Evolutionary conservation across 2,888 invertebrate species (phyloP).

Genomic region (Dinocampus coccinellae): DNA sequence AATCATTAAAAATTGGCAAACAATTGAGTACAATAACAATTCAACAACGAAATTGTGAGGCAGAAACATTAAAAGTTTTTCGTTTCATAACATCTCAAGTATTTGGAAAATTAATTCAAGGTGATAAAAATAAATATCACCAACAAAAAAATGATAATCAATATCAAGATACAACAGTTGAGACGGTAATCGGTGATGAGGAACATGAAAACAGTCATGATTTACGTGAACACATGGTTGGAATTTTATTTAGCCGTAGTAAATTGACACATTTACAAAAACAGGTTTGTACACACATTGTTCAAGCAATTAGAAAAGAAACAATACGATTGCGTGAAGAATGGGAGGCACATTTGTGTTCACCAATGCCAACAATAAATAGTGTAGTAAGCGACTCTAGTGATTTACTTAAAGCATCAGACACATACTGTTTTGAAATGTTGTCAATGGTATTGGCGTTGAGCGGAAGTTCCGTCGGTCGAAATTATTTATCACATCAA

Average conservation of each 20-base stretch:
- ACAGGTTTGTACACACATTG: conserved; percentile 88
- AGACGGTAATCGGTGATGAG: conserved; percentile 63
- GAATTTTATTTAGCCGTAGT: conserved; percentile 93
- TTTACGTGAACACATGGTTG: conserved; percentile 95
- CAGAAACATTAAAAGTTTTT: conserved; percentile 93
- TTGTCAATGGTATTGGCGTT: conserved; percentile 93
- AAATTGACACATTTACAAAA: conserved; percentile 94
- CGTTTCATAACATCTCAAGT: conserved; percentile 92
- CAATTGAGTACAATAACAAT: conserved; percentile 74
- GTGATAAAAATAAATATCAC: conserved; percentile 67
- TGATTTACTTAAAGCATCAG: conserved; percentile 73
- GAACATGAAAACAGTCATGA: conserved; percentile 74
- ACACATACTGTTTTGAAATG: conserved; percentile 99
- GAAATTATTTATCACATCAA: conserved; percentile 91
- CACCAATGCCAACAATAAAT: conserved; percentile 65
- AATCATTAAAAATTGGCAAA: conserved; percentile 71
- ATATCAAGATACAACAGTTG: conserved; percentile 63
- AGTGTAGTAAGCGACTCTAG: conserved; percentile 68
- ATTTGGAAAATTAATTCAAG: conserved; percentile 89
- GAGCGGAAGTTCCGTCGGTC: conserved; percentile 92
- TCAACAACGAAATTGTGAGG: conserved; percentile 89
- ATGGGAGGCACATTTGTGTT: conserved; percentile 83
- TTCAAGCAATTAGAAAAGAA: conserved; percentile 91
- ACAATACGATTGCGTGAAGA: conserved; percentile 88
- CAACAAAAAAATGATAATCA: conserved; percentile 41